Percentiles rank a stretch among this genome's conserved stretches.
phyloP scores from a whole-genome alignment of 2,888 invertebrate genomes.

The Orthonychiurus folsomi region DNA sequence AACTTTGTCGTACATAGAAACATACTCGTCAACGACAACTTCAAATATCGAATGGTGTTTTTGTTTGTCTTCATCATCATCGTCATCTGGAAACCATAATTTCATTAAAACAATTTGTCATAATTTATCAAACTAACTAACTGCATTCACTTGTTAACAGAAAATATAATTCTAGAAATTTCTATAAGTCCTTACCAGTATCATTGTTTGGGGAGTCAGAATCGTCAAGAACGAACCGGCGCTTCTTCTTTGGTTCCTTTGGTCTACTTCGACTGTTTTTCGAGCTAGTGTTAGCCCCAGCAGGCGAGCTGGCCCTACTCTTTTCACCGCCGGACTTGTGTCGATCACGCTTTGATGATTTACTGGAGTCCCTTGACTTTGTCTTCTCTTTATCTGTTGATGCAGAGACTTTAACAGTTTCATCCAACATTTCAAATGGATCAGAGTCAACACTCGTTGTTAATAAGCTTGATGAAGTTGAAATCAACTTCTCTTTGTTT shows the following conservation, averaged over 20 bases:
- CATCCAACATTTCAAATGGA: slow-evolving; percentile 29
- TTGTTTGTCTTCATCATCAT: slow-evolving; percentile 46
- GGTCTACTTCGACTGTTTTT: slow-evolving; percentile 31
- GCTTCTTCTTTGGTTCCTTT: slow-evolving; percentile 35
- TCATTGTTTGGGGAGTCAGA: slow-evolving; percentile 50
- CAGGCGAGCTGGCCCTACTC: slow-evolving; percentile 21
- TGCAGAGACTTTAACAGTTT: slow-evolving; percentile 16
- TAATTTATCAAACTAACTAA: background rate
- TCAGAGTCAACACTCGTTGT: slow-evolving; percentile 9
- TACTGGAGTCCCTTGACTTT: slow-evolving; percentile 26
- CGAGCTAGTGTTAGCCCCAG: slow-evolving; percentile 42
- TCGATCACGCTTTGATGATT: slow-evolving; percentile 33
- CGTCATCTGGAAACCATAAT: slow-evolving; percentile 33
- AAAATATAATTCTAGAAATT: background rate
- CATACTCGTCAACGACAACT: slow-evolving; percentile 79
- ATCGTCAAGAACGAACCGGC: slow-evolving; percentile 45
- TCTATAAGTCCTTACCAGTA: slow-evolving; percentile 46
- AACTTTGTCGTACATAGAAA: slow-evolving; percentile 96
- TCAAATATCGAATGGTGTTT: slow-evolving; percentile 87
- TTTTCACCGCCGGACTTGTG: slow-evolving; percentile 34
- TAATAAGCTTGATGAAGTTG: slow-evolving; percentile 7
- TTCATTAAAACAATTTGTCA: background rate
- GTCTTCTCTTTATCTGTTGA: slow-evolving; percentile 20
- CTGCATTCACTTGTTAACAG: background rate
- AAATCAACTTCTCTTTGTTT: slow-evolving; percentile 19